A percentile compares a stretch with the other conserved stretches of the same genome.
Conservation (phyloP, 2,797 vertebrate genomes). For the Phrynocephalus vlangalii region DNA sequence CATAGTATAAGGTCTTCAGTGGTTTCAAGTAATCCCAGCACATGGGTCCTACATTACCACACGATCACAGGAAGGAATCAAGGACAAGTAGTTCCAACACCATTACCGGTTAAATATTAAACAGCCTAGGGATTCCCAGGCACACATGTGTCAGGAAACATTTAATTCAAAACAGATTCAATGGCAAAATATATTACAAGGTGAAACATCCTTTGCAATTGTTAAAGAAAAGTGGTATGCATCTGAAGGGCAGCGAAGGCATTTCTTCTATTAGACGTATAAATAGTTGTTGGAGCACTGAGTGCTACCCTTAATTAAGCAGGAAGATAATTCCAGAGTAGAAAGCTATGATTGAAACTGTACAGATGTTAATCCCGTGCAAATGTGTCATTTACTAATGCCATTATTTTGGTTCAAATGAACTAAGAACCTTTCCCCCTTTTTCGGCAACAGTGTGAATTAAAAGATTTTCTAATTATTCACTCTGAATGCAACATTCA, state of each 20-base stretch:
- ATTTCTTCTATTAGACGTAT: slow-evolving; percentile 29
- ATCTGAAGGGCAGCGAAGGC: background rate
- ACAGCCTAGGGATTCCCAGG: background rate
- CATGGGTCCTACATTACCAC: background rate
- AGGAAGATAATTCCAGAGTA: background rate
- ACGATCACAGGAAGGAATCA: background rate
- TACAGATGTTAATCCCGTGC: slow-evolving; percentile 2
- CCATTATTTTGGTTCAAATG: slow-evolving; percentile 16
- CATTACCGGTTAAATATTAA: background rate
- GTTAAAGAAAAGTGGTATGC: background rate
- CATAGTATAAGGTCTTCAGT: background rate
- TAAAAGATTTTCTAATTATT: background rate
- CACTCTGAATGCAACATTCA: background rate
- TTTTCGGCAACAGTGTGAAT: background rate
- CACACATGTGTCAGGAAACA: background rate
- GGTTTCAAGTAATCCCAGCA: background rate
- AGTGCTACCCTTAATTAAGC: slow-evolving; percentile 7
- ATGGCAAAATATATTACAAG: background rate
- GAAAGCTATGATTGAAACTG: background rate
- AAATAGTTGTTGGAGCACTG: slow-evolving; percentile 8
- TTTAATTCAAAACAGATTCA: background rate
- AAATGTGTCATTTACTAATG: slow-evolving; percentile 20
- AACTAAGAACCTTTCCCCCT: background rate
- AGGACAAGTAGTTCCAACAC: background rate
- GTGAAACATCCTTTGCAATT: background rate